Percentiles rank a stretch among this genome's conserved stretches.
Evolutionary conservation across 1,140 invertebrate genomes (phyloP).

Genomic region (Pseudomyrmex dendroicus): DNA sequence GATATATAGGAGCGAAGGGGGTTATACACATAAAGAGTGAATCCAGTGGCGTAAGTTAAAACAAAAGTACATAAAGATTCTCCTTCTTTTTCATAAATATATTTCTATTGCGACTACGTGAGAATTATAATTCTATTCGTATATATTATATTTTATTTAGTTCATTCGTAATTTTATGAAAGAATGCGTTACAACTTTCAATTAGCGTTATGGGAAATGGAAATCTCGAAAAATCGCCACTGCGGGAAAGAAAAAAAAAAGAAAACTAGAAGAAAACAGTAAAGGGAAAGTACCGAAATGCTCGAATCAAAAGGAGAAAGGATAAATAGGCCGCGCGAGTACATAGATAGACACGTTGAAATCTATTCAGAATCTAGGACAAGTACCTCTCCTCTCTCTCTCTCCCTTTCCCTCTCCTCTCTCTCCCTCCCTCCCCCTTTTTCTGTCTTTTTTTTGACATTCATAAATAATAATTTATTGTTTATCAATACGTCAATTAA

Average conservation of each 20-base stretch:
- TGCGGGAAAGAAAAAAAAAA: background rate
- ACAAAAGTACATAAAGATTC: background rate
- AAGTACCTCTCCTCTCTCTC: background rate
- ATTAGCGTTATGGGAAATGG: background rate
- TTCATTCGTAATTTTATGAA: background rate
- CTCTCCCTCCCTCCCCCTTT: too few species aligned
- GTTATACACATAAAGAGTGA: background rate
- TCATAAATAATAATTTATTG: constrained; percentile 23
- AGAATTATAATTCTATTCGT: background rate
- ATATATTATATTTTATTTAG: background rate
- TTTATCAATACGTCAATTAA: constrained; percentile 14
- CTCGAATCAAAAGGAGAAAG: constrained; percentile 5
- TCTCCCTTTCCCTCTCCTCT: too few species aligned
- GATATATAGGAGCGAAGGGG: background rate
- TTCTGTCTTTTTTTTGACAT: background rate
- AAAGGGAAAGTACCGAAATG: background rate
- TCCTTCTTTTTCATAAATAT: background rate
- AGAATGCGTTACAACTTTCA: background rate
- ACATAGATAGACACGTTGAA: background rate
- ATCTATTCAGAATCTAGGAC: constrained; percentile 22
- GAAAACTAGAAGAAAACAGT: background rate
- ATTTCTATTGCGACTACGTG: background rate
- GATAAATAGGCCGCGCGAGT: constrained; percentile 13
- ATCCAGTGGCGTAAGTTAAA: constrained; percentile 1
- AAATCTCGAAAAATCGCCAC: background rate